Conservation (phyloP, 1,140 invertebrate genomes). For the Nasonia giraulti region DNA sequence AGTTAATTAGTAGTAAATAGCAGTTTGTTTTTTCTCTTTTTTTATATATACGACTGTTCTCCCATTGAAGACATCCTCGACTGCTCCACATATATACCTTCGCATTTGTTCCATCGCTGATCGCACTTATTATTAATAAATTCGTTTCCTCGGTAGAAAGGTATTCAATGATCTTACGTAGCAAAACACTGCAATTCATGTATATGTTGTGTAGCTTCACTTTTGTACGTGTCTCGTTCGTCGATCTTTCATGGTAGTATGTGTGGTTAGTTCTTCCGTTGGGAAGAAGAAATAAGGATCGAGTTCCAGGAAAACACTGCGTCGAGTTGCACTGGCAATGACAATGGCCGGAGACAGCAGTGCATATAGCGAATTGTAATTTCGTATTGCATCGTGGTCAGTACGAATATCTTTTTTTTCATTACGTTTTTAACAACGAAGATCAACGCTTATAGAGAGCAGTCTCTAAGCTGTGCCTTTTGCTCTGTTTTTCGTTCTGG, state of each 20-base stretch:
- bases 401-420: conserved; percentile 49
- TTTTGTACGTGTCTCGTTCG: background rate
- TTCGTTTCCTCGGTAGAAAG: conserved; percentile 48
- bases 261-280: background rate
- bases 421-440: conserved; percentile 43
- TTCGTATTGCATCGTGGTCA: conserved; percentile 54
- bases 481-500: background rate
- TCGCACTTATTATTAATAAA: conserved; percentile 49
- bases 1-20: conserved; percentile 48
- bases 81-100: conserved; percentile 26
- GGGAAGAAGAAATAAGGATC: background rate
- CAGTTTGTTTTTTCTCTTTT: conserved; percentile 18
- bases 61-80: conserved; percentile 40
- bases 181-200: conserved; percentile 36
- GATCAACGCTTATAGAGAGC: conserved; percentile 43
- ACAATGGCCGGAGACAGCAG: conserved; percentile 51
- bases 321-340: conserved; percentile 14
- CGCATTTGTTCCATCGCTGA: conserved; percentile 22
- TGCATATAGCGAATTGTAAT: conserved; percentile 51
- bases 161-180: conserved; percentile 40
- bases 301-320: background rate
- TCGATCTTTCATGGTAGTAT: background rate
- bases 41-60: conserved; percentile 4
- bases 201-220: background rate
- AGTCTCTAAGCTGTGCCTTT: conserved; percentile 27